Evolutionary conservation across 2,888 invertebrate species (phyloP).

Genomic region (Dynastes grantii): DNA sequence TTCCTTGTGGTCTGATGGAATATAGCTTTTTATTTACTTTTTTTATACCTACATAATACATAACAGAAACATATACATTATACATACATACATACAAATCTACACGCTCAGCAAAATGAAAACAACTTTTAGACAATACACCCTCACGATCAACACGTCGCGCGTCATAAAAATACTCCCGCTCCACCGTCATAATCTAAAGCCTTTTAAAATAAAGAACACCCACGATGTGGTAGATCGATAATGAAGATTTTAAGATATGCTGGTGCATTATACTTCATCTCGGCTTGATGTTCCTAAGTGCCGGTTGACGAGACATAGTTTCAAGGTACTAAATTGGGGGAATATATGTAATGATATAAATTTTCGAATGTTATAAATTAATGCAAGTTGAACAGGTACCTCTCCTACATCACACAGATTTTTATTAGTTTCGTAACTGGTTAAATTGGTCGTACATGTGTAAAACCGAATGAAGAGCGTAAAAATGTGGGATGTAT

Average conservation of each 20-base stretch:
- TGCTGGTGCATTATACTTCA: conserved; percentile 47
- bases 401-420: neutral
- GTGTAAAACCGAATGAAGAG: too few species aligned
- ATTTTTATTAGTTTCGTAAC: neutral
- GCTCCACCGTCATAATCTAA: conserved; percentile 46
- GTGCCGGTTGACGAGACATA: neutral
- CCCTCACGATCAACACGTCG: conserved; percentile 49
- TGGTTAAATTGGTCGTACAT: too few species aligned
- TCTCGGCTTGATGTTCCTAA: conserved; percentile 11
- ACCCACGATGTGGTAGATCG: conserved; percentile 50
- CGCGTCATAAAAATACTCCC: conserved; percentile 47
- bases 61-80: too few species aligned
- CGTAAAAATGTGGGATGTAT: too few species aligned
- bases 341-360: neutral
- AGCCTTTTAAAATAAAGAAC: conserved; percentile 50
- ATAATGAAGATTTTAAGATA: conserved; percentile 52
- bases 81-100: neutral
- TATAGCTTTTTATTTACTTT: too few species aligned
- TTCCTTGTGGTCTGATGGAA: too few species aligned
- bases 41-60: too few species aligned
- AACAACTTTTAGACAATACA: conserved; percentile 48
- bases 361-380: conserved; percentile 8
- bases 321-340: neutral
- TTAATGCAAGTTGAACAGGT: neutral
- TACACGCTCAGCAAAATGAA: conserved; percentile 14